Evolutionary conservation across 2,113 vertebrate genomes (phyloP), one percentile per base, ranked within the genome.

Genomic region (Excalfactoria chinensis): DNA sequence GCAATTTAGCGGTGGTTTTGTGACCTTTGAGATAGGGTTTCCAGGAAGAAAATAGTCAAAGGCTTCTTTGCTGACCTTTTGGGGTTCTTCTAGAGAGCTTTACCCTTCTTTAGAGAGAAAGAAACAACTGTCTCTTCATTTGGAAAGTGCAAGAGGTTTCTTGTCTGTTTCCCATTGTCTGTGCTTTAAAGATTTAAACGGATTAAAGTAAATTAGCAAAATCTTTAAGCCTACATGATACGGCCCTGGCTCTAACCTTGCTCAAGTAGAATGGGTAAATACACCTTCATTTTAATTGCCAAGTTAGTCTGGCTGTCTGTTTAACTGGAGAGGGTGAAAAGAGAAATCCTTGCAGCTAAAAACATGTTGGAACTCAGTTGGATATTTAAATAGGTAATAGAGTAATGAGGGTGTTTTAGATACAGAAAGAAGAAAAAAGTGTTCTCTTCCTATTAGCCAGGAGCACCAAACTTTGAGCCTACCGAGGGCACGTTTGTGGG

Each of bases 161-260:
- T 89, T 81, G 81, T 89, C 80, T 32, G 85, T 60, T 72, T 93
- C 80, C 71, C 71, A 91, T 97, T 96, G 93, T 93, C 91, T 32
- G 28, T 92, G 67, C 83, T 97, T 97, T 97, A 95, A 95, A 96
- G 91, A 88, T 93, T 97, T 96, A 97, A 96, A 67, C 92, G 85
- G 96, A 97, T 98, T 97, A 95, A 73, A 96, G 96, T 83, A 95
- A 97, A 97, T 97, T 97, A 97, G 92, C 86, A 94, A 86, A 95
- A 95, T 96, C 90, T 94, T 95, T 94, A 93, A 93, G 81, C 69
- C 67, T 95, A 69, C 86, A 92, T 91, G 96, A 89, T 85, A 91
- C 2, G 4, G 64, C 70, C 71, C 59, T 81, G 60, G 11, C 32
- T 94, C 60, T 75, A 90, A 95, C 62, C 85, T 94, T 94, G 48